Evolutionary conservation across 1,140 invertebrate species (phyloP).

Genomic region (Hylyphantes graminicola): DNA sequence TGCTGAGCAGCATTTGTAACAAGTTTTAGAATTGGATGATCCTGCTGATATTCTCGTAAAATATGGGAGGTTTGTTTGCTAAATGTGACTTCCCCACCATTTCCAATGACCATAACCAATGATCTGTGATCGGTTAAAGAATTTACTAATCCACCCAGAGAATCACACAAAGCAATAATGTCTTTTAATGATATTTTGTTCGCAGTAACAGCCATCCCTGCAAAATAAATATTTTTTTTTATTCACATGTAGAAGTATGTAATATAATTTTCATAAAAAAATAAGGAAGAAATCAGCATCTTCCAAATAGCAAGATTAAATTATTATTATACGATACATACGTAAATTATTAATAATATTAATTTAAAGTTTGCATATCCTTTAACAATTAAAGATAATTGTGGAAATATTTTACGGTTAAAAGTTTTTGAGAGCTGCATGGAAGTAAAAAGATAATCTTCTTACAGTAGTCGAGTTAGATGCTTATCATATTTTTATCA

Average conservation of each 20-base stretch:
- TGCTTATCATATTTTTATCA: no score
- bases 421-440: no score
- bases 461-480: no score
- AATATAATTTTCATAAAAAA: not conserved
- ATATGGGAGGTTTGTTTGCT: not conserved
- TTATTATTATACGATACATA: not conserved
- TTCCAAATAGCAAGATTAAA: not conserved
- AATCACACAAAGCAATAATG: not conserved
- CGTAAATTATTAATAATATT: not conserved
- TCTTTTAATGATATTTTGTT: constrained; percentile 2
- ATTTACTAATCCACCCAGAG: not conserved
- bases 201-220: not conserved
- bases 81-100: not conserved
- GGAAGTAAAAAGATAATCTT: no score
- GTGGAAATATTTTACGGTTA: no score
- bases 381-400: no score
- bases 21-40: constrained; percentile 17
- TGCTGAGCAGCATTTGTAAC: not conserved
- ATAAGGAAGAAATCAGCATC: not conserved
- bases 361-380: no score
- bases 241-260: not conserved
- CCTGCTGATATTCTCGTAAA: not conserved
- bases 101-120: not conserved
- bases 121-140: not conserved
- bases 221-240: not conserved